phyloP scores from a whole-genome alignment of 2,113 vertebrate genomes.

The Promerops cafer region DNA sequence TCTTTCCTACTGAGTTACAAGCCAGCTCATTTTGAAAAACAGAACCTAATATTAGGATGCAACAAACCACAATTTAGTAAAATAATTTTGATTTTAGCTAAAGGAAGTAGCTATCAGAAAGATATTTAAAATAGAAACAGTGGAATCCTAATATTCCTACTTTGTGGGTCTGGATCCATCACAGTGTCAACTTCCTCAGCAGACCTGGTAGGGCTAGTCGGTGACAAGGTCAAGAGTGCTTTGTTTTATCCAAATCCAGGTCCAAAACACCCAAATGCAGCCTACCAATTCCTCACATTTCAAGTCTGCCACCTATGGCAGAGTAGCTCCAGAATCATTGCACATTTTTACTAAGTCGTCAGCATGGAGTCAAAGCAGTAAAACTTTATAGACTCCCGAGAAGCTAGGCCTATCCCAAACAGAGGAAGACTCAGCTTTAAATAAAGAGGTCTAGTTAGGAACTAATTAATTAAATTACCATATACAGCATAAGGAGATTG shows the following conservation, averaged over 20 bases:
- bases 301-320: background rate
- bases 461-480: background rate
- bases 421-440: background rate
- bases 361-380: background rate
- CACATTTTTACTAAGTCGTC: background rate
- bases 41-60: background rate
- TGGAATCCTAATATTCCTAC: background rate
- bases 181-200: background rate
- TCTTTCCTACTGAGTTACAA: background rate
- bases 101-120: background rate
- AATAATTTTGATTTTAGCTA: background rate
- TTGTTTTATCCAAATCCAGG: background rate
- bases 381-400: background rate
- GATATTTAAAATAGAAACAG: background rate
- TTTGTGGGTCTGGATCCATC: background rate
- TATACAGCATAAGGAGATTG: background rate
- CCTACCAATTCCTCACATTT: background rate
- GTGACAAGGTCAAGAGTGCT: background rate
- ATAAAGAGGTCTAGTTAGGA: background rate
- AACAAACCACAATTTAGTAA: background rate
- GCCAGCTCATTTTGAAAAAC: background rate
- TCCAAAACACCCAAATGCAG: background rate
- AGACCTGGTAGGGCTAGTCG: fast-evolving
- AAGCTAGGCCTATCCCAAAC: background rate
- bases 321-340: background rate